Evolutionary conservation across 2,888 invertebrate genomes (phyloP).

Genomic region (Nasonia oneida): DNA sequence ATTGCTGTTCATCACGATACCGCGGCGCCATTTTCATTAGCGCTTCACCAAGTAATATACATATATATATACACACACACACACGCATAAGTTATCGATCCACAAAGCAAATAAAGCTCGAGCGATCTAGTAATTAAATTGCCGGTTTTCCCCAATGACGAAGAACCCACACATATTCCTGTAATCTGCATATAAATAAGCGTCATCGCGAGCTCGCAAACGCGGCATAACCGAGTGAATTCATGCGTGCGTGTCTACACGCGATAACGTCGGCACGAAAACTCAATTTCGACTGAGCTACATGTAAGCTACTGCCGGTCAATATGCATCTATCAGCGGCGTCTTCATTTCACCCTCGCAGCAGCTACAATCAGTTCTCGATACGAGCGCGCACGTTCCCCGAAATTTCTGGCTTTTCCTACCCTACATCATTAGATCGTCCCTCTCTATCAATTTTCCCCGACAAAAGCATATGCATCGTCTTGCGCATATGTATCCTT

Average conservation of each 20-base stretch:
- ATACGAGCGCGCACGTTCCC: not conserved
- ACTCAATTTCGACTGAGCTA: not conserved
- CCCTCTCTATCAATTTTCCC: not conserved
- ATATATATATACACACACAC: no score
- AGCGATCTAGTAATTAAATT: not conserved
- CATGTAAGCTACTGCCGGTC: not conserved
- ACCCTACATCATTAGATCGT: no score
- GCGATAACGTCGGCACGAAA: not conserved
- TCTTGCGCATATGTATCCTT: not conserved
- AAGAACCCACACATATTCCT: not conserved
- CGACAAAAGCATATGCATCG: not conserved
- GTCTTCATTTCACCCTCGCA: not conserved
- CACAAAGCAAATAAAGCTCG: not conserved
- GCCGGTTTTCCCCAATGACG: not conserved
- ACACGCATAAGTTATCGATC: not conserved
- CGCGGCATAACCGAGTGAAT: not conserved
- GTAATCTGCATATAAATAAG: not conserved
- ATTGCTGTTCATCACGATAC: no score
- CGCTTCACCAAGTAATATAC: no score
- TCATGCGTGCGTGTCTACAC: not conserved
- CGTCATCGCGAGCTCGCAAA: not conserved
- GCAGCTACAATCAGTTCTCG: not conserved
- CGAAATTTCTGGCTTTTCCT: not conserved
- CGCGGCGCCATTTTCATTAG: no score
- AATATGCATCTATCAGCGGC: not conserved